phyloP scores from a whole-genome alignment of 2,113 vertebrate genomes.

The Leiothrix lutea region DNA sequence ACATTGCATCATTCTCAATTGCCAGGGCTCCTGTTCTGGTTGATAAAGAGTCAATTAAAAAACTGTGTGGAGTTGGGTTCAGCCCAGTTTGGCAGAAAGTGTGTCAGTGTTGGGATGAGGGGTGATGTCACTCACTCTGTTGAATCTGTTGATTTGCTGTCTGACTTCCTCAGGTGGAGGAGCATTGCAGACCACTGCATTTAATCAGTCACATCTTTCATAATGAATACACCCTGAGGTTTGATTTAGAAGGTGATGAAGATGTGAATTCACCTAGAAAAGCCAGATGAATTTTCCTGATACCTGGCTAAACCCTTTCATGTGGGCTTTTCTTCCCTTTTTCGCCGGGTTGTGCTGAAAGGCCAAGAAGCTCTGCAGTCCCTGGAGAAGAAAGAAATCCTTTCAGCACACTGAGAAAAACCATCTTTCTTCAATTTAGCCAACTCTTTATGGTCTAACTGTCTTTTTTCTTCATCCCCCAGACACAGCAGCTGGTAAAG shows the following conservation, averaged over 20 bases:
- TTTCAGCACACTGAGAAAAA: not conserved
- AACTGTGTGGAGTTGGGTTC: not conserved
- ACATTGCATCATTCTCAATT: not conserved
- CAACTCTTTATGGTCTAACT: not conserved
- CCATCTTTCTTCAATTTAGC: not conserved
- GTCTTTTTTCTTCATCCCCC: not conserved
- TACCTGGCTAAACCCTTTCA: not conserved
- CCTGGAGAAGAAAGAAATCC: not conserved
- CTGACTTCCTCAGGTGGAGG: not conserved
- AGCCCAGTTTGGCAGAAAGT: not conserved
- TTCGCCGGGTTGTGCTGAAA: not conserved
- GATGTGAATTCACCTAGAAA: not conserved
- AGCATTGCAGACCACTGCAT: not conserved
- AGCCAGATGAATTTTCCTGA: not conserved
- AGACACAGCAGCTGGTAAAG: not conserved
- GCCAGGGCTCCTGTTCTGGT: not conserved
- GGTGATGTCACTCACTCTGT: not conserved
- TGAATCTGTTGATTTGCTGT: not conserved
- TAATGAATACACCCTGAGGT: not conserved
- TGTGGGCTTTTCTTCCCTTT: not conserved
- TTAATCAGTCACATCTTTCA: not conserved
- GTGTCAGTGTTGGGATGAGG: not conserved
- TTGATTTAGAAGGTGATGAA: not conserved
- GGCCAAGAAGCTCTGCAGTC: not conserved
- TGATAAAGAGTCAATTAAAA: accelerated